These are phyloP conservation scores for Petrolisthes manimaculis DNA, from an alignment of 2,888 invertebrate species.

Conservation along the genomic window DNA sequence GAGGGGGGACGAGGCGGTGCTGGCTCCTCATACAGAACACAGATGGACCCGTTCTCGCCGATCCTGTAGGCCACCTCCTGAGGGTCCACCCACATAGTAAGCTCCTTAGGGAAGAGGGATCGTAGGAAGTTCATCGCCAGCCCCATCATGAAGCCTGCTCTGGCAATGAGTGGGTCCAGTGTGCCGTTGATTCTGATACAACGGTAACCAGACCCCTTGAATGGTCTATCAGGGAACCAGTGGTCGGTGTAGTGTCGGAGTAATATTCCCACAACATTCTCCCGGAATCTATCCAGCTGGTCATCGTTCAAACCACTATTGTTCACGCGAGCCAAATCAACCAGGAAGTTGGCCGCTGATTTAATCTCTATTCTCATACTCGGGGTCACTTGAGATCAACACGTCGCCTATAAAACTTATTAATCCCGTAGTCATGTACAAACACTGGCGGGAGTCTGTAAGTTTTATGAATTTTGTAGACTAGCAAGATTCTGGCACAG, in stretches of 20 bases:
- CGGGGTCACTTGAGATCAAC: slow-evolving; percentile 33
- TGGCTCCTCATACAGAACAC: slow-evolving; percentile 73
- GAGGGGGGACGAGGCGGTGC: not conserved
- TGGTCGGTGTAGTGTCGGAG: slow-evolving; percentile 76
- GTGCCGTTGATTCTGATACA: slow-evolving; percentile 80
- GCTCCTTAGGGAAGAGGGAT: slow-evolving; percentile 77
- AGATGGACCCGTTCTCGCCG: slow-evolving; percentile 77
- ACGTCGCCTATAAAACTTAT: slow-evolving; percentile 28
- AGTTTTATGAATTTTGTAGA: slow-evolving; percentile 26
- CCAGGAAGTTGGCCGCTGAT: slow-evolving; percentile 73
- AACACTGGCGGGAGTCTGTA: not conserved
- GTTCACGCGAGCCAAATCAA: slow-evolving; percentile 71
- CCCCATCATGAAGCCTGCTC: slow-evolving; percentile 78
- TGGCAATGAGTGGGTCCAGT: slow-evolving; percentile 78
- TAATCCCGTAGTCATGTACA: not conserved
- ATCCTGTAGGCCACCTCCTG: slow-evolving; percentile 79
- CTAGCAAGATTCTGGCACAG: slow-evolving; percentile 60
- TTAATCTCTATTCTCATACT: slow-evolving; percentile 73
- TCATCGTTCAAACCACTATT: slow-evolving; percentile 67
- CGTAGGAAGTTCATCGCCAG: slow-evolving; percentile 75
- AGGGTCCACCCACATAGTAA: slow-evolving; percentile 84
- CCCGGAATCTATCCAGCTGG: slow-evolving; percentile 72
- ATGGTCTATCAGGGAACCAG: slow-evolving; percentile 82
- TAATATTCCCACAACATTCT: slow-evolving; percentile 71
- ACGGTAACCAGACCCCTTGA: slow-evolving; percentile 80